Evolutionary conservation across 2,113 vertebrate genomes (phyloP).

Genomic region (Lasiurus borealis): DNA sequence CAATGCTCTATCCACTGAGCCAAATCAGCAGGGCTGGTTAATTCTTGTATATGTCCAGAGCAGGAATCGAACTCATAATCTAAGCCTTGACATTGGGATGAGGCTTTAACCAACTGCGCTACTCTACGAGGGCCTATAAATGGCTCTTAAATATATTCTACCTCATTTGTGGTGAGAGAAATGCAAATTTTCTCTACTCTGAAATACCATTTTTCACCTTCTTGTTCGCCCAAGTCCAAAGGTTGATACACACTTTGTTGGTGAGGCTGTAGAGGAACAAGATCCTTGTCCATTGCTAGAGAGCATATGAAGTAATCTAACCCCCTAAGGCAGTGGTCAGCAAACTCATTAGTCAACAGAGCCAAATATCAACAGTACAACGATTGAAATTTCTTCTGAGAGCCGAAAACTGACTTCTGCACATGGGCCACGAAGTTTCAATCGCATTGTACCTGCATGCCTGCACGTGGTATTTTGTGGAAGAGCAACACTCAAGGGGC

Average conservation of each 20-base stretch:
- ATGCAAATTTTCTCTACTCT: neutral
- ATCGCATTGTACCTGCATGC: too few relatives aligned
- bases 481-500: too few relatives aligned
- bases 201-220: neutral
- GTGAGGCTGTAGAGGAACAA: neutral
- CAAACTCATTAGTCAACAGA: too few relatives aligned
- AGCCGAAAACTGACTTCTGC: too few relatives aligned
- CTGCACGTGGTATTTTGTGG: too few relatives aligned
- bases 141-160: neutral
- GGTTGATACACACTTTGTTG: neutral
- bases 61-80: neutral
- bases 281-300: neutral
- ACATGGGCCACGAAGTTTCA: too few relatives aligned
- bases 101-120: neutral
- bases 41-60: neutral
- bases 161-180: neutral
- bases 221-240: neutral
- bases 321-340: too few relatives aligned
- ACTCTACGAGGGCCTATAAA: neutral
- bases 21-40: too few relatives aligned
- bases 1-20: too few relatives aligned
- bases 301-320: neutral
- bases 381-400: too few relatives aligned
- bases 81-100: neutral
- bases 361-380: too few relatives aligned